Evolutionary conservation across 2,888 invertebrate genomes (phyloP).

Genomic region (Acrocera orbiculus): DNA sequence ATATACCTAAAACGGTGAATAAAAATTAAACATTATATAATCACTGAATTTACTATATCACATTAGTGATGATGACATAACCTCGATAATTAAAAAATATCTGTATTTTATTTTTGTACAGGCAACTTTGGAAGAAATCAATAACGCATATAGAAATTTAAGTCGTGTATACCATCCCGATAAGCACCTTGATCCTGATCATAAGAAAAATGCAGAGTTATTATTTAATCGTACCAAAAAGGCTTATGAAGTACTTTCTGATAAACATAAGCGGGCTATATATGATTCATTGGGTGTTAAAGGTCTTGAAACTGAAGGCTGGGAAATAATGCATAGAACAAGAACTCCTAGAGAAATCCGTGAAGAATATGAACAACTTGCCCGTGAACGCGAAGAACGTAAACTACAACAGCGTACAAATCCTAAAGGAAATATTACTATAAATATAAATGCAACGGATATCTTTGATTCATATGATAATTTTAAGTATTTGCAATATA

Average conservation of each 20-base stretch:
- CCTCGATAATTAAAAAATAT: not conserved
- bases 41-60: not conserved
- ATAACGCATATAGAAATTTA: conserved; percentile 75
- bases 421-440: conserved; percentile 71
- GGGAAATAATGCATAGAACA: conserved; percentile 84
- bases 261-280: conserved; percentile 85
- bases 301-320: conserved; percentile 85
- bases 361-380: conserved; percentile 85
- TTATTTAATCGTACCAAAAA: conserved; percentile 85
- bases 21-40: conserved; percentile 9
- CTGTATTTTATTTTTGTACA: conserved; percentile 25
- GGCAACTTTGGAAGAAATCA: conserved; percentile 88
- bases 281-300: conserved; percentile 79
- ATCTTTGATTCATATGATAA: conserved; percentile 72
- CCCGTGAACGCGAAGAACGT: conserved; percentile 71
- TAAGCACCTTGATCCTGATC: conserved; percentile 69
- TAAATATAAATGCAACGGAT: conserved; percentile 85
- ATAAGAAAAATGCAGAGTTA: conserved; percentile 76
- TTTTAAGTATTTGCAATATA: conserved; percentile 31
- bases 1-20: conserved; percentile 67
- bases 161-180: conserved; percentile 94
- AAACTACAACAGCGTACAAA: conserved; percentile 78
- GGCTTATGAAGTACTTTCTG: conserved; percentile 88
- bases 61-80: not conserved
- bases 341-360: conserved; percentile 90